Evolutionary conservation across 1,140 invertebrate species (phyloP).

Genomic region (Temnothorax longispinosus): DNA sequence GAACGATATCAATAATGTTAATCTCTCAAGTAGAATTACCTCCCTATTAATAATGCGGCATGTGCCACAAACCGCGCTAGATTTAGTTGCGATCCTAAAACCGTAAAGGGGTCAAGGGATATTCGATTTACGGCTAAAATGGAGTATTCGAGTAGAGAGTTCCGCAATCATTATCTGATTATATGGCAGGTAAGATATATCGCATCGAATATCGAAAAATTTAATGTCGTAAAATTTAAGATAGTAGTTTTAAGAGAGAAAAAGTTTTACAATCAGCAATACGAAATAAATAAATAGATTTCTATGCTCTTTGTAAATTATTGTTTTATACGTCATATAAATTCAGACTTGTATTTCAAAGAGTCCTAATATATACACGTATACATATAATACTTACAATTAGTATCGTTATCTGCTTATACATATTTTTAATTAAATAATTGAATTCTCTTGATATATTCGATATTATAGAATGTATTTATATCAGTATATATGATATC

Average conservation of each 20-base stretch:
- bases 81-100: constrained; percentile 39
- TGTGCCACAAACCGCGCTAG: not conserved
- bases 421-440: constrained; percentile 6
- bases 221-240: not conserved
- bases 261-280: not conserved
- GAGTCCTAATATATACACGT: not conserved
- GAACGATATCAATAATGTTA: not conserved
- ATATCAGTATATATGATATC: not conserved
- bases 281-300: not conserved
- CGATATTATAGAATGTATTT: not conserved
- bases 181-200: not conserved
- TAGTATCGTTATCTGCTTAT: not conserved
- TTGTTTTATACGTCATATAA: not conserved
- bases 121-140: constrained; percentile 41
- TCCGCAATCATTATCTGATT: constrained; percentile 20
- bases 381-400: not conserved
- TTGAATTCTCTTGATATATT: not conserved
- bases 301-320: not conserved
- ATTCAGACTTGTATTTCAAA: not conserved
- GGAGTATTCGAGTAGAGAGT: constrained; percentile 19
- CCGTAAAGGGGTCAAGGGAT: constrained; percentile 29
- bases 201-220: not conserved
- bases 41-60: not conserved
- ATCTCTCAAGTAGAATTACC: not conserved
- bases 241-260: not conserved